phyloP scores from a whole-genome alignment of 2,797 vertebrate genomes.

The Hyperoplus immaculatus region DNA sequence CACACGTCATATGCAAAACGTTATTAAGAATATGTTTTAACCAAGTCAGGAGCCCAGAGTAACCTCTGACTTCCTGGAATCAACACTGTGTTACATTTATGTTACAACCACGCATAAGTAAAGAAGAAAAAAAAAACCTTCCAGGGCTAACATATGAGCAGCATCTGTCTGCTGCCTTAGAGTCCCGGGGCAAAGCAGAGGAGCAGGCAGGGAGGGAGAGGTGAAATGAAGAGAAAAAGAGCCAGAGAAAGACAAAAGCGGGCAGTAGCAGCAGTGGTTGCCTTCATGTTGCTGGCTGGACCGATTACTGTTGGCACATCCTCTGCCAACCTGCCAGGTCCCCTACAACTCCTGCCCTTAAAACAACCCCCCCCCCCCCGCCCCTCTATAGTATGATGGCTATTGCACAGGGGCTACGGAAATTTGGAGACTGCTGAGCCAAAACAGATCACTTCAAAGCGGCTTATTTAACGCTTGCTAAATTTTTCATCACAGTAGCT shows the following conservation, averaged over 20 bases:
- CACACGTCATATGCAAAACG: conserved; percentile 22
- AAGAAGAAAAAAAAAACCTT: conserved; percentile 47
- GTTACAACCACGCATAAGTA: conserved; percentile 56
- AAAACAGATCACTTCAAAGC: conserved; percentile 93
- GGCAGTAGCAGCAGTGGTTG: conserved; percentile 29
- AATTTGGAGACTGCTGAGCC: conserved; percentile 88
- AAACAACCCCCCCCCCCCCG: conserved; percentile 53
- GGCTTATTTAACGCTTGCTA: conserved; percentile 91
- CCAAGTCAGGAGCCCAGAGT: conserved; percentile 51
- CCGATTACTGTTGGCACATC: conserved; percentile 63
- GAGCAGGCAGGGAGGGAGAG: conserved; percentile 47
- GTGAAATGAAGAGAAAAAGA: conserved; percentile 57
- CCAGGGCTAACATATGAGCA: conserved; percentile 72
- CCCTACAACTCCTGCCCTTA: conserved; percentile 69
- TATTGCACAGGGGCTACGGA: conserved; percentile 85
- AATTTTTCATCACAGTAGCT: conserved; percentile 92
- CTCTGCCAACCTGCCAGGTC: conserved; percentile 64
- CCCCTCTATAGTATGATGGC: conserved; percentile 64
- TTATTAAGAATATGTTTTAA: conserved; percentile 41
- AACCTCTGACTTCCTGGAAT: conserved; percentile 71
- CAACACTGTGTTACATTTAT: conserved; percentile 61
- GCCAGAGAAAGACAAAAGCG: conserved; percentile 43
- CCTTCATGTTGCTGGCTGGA: conserved; percentile 60
- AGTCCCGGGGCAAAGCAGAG: conserved; percentile 41
- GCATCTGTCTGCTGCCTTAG: conserved; percentile 76